A percentile compares a stretch with the other conserved stretches of the same genome.
Conservation (phyloP, 2,797 vertebrate genomes). For the Peromyscus eremicus region DNA sequence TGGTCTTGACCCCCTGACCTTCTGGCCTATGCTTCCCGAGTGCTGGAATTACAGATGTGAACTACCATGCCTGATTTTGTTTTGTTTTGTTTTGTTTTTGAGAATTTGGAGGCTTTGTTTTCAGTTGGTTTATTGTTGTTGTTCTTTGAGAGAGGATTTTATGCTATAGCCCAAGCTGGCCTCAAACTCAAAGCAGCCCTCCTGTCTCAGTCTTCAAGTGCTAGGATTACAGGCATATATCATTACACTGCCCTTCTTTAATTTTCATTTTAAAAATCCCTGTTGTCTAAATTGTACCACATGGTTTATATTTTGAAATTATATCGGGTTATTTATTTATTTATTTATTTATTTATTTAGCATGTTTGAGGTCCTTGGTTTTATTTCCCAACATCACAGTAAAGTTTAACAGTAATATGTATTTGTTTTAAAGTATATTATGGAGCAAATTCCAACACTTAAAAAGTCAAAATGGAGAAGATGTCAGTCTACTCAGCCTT, state of each 20-base stretch:
- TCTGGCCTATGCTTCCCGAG: background rate
- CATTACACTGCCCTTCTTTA: background rate
- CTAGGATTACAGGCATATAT: background rate
- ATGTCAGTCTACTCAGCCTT: background rate
- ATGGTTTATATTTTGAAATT: background rate
- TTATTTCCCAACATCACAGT: background rate
- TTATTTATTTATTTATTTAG: background rate
- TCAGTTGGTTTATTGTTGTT: background rate
- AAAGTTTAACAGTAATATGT: background rate
- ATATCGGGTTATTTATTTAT: no score
- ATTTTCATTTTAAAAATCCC: conserved; percentile 4
- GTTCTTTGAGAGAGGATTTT: background rate
- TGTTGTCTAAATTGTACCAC: background rate
- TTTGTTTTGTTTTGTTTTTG: background rate
- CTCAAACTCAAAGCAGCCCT: background rate
- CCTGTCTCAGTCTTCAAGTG: background rate
- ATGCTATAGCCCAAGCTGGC: background rate
- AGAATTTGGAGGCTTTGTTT: background rate
- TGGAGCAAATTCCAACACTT: background rate
- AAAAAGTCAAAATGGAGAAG: background rate
- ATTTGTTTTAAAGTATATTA: background rate
- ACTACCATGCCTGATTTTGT: background rate
- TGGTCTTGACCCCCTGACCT: background rate
- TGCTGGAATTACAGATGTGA: background rate
- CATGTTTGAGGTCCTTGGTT: background rate